Percentiles rank a stretch among this genome's conserved stretches.
These are phyloP conservation scores for Melanostoma mellinum DNA, from an alignment of 2,888 invertebrate genomes.

Conservation along the genomic window DNA sequence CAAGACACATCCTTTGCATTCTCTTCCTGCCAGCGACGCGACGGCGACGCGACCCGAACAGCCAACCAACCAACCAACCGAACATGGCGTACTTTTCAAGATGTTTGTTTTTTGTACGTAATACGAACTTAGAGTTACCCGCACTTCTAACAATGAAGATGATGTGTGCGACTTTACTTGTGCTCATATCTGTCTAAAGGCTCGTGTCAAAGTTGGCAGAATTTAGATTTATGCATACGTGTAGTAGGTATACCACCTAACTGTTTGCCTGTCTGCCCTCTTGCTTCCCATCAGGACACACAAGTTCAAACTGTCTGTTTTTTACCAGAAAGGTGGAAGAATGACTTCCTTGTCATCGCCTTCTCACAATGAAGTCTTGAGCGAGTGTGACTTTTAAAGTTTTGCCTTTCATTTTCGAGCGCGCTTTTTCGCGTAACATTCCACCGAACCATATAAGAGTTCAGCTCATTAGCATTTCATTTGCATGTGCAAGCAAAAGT, in stretches of 20 bases:
- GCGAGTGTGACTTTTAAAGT: constrained; percentile 57
- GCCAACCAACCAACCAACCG: background rate
- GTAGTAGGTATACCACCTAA: too few species aligned
- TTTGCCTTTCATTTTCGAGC: constrained; percentile 28
- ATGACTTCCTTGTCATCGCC: constrained; percentile 47
- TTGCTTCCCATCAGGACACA: background rate
- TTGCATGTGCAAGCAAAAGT: constrained; percentile 67
- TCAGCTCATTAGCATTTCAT: constrained; percentile 65
- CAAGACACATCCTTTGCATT: constrained; percentile 9
- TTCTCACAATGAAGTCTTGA: constrained; percentile 34
- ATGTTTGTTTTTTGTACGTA: constrained; percentile 8
- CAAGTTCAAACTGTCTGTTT: background rate
- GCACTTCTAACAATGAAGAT: constrained; percentile 9
- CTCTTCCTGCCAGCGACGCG: constrained; percentile 3
- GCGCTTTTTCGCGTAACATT: background rate
- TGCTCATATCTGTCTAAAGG: constrained; percentile 14
- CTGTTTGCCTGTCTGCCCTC: background rate
- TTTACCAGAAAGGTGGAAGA: background rate
- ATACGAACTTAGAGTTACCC: background rate
- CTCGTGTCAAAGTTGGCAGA: constrained; percentile 46
- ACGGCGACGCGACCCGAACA: too few species aligned
- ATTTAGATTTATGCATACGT: constrained; percentile 46
- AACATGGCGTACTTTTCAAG: constrained; percentile 27
- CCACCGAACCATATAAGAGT: constrained; percentile 4
- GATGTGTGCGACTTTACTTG: constrained; percentile 8